Percentiles rank a stretch among this genome's conserved stretches.
phyloP scores from a whole-genome alignment of 2,113 vertebrate genomes.

The Chloebia gouldiae region DNA sequence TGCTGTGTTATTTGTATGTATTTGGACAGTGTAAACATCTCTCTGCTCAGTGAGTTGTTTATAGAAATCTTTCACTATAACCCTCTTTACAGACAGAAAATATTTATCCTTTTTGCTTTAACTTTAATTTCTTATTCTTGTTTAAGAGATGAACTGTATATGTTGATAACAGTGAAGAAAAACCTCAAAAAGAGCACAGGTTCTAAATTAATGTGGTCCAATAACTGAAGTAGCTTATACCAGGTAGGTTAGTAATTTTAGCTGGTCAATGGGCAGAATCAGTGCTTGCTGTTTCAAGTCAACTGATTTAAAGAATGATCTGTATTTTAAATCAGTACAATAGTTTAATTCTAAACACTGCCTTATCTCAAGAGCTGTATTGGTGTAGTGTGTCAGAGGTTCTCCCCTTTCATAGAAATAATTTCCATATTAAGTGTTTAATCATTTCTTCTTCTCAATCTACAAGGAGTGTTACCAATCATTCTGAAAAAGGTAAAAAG shows the following conservation, averaged over 20 bases:
- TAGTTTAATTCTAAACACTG: neutral
- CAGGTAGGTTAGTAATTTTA: neutral
- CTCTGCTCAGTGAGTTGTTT: neutral
- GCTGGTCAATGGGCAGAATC: neutral
- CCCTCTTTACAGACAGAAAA: neutral
- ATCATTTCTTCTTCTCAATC: neutral
- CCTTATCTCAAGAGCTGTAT: neutral
- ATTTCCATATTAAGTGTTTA: neutral
- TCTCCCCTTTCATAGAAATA: neutral
- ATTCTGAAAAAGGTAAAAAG: neutral
- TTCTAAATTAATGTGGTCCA: neutral
- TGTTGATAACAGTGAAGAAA: neutral
- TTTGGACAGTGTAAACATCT: neutral
- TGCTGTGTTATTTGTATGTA: neutral
- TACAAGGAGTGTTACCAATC: neutral
- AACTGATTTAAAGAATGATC: neutral
- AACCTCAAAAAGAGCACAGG: neutral
- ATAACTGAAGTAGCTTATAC: neutral
- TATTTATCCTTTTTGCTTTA: conserved; percentile 10
- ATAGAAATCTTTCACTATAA: neutral
- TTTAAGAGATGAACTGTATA: neutral
- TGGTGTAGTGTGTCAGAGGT: neutral
- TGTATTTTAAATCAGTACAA: neutral
- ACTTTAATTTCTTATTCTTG: neutral
- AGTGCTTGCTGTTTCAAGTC: neutral